These are phyloP conservation scores for Daubentonia madagascariensis DNA, from an alignment of 2,113 vertebrate species.

Conservation along the genomic window DNA sequence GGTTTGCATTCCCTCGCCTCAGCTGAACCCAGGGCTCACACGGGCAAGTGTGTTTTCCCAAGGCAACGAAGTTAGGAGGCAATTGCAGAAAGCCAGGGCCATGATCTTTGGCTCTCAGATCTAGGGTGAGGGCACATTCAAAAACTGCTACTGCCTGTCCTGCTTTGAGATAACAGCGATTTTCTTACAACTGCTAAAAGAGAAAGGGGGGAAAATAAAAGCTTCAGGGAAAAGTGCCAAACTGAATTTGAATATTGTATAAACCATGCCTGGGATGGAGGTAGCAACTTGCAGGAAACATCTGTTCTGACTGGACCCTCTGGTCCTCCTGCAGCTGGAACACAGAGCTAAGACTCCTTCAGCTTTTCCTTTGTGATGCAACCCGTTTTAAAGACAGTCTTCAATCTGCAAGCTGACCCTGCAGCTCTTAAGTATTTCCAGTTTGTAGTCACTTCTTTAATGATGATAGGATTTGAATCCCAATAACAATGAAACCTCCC, in stretches of 20 bases:
- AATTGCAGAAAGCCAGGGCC: slow-evolving; percentile 42
- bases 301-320: slow-evolving; percentile 78
- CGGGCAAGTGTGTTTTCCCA: neutral
- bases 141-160: slow-evolving; percentile 48
- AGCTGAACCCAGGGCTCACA: neutral
- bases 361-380: slow-evolving; percentile 70
- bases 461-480: slow-evolving; percentile 25
- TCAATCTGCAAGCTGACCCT: neutral
- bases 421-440: slow-evolving; percentile 13
- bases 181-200: slow-evolving; percentile 67
- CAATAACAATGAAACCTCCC: neutral
- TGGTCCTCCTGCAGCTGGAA: slow-evolving; percentile 68
- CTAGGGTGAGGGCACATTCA: neutral
- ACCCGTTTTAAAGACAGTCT: slow-evolving; percentile 59
- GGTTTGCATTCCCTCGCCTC: too few relatives aligned
- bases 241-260: slow-evolving; percentile 75
- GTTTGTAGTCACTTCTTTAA: slow-evolving; percentile 56
- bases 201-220: neutral
- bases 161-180: slow-evolving; percentile 52
- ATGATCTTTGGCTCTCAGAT: slow-evolving; percentile 42
- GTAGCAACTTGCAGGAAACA: slow-evolving; percentile 75
- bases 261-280: slow-evolving; percentile 73
- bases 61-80: neutral
- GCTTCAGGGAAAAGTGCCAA: slow-evolving; percentile 70
- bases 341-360: slow-evolving; percentile 57